Evolutionary conservation across 2,113 vertebrate species (phyloP).

Genomic region (Harpagus bidentatus): DNA sequence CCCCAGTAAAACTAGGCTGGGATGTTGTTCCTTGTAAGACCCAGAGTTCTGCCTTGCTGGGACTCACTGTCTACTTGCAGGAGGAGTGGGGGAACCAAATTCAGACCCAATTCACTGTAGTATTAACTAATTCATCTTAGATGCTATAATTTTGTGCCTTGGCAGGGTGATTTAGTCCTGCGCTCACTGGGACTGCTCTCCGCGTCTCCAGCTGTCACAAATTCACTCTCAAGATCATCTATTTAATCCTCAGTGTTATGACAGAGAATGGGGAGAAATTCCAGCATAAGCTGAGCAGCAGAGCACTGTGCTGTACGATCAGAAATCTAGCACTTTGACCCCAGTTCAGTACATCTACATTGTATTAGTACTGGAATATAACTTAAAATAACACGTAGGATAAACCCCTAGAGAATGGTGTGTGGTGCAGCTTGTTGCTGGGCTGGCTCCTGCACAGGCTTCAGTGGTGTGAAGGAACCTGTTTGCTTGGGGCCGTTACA

Average conservation of each 20-base stretch:
- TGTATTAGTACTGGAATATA: background rate
- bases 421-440: background rate
- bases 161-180: background rate
- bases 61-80: background rate
- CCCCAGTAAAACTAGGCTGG: background rate
- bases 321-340: background rate
- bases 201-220: background rate
- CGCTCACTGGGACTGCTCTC: background rate
- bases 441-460: background rate
- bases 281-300: background rate
- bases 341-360: background rate
- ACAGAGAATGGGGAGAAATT: background rate
- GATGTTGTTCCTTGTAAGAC: background rate
- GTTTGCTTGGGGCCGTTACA: background rate
- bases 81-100: background rate
- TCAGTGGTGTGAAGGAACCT: background rate
- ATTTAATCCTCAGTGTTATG: background rate
- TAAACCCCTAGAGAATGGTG: background rate
- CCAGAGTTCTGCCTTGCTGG: background rate
- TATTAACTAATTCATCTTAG: background rate
- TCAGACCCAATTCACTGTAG: background rate
- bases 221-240: background rate
- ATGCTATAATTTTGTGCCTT: background rate
- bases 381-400: background rate
- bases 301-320: background rate